A percentile compares a stretch with the other conserved stretches of the same genome.
These are phyloP conservation scores for Lasioglossum marginatum DNA, from an alignment of 2,888 invertebrate species.

Conservation along the genomic window DNA sequence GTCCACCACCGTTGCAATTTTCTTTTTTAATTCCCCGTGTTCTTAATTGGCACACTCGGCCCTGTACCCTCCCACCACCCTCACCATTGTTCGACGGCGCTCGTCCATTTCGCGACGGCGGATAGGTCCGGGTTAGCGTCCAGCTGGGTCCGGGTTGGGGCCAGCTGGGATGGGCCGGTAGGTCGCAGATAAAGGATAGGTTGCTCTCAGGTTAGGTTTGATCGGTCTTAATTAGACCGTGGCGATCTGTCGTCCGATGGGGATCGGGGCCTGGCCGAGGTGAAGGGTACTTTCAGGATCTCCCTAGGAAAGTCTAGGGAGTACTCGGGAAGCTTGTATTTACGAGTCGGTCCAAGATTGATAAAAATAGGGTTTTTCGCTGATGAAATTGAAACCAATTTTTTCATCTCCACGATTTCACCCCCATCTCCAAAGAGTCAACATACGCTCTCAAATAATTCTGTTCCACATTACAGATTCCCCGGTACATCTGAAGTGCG, in stretches of 20 bases:
- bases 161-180: background rate
- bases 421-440: background rate
- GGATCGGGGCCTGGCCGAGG: background rate
- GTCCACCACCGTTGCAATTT: background rate
- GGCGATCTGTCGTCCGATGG: background rate
- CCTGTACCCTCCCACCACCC: background rate
- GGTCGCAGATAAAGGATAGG: conserved; percentile 1
- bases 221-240: background rate
- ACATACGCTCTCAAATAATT: background rate
- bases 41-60: background rate
- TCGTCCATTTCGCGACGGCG: conserved; percentile 1
- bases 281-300: background rate
- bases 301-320: background rate
- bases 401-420: background rate
- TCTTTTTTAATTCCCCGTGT: conserved; percentile 7
- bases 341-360: too few relatives aligned
- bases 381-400: background rate
- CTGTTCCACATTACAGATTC: background rate
- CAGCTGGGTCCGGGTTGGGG: background rate
- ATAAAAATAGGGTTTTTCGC: too few relatives aligned
- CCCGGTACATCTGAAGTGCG: background rate
- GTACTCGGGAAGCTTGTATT: too few relatives aligned
- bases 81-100: conserved; percentile 3
- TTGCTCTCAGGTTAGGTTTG: background rate
- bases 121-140: conserved; percentile 10